Base-by-base conservation (phyloP, 1,140 invertebrate species). In the Brachionus angularis region DNA sequence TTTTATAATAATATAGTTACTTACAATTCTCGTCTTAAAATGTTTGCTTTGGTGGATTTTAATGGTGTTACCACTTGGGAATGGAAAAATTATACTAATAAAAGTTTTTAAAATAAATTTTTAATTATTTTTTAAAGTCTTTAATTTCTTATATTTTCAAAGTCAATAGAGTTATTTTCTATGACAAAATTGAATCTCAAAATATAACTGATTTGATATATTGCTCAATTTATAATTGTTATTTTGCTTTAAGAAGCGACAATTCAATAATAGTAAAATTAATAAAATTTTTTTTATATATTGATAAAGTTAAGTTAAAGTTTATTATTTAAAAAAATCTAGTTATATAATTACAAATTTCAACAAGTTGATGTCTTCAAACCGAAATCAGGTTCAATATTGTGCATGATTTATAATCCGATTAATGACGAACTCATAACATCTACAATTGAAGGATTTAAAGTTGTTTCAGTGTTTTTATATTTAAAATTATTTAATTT, bases 321-420 rank as follows among this genome's bases (percentile, higher is more conserved):
- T 72, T 34, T 61, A 10, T 61, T 73, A n/a, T n/a, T n/a, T n/a
- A n/a, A n/a, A n/a, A n/a, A n/a, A n/a, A n/a, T 73, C 10, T 64
- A 81, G 80, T 76, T 81, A 7, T 73, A 79, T 44, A 81, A 80
- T 72, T 73, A 75, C 33, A 76, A 80, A 29, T 81, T 81, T 75
- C 74, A 77, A 47, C 78, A 80, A 73, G 79, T 77, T 0, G 80
- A 75, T 72, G 76, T 75, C 25, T 76, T 79, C 1, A 77, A 74
- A 71, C 77, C 79, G 34, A 75, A 78, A 55, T 74, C 80, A 21
- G 73, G 78, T 23, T 78, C 77, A 29, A 78, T 80, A 8, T 64
- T 80, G 31, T 81, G 79, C 47, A 79, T 81, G 75, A 52, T 80
- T 31, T 80, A 79, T 69, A 81, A 81, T 61, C 77, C 80, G 8